Conservation (phyloP, 1,140 invertebrate species). For the Tyrophagus putrescentiae region DNA sequence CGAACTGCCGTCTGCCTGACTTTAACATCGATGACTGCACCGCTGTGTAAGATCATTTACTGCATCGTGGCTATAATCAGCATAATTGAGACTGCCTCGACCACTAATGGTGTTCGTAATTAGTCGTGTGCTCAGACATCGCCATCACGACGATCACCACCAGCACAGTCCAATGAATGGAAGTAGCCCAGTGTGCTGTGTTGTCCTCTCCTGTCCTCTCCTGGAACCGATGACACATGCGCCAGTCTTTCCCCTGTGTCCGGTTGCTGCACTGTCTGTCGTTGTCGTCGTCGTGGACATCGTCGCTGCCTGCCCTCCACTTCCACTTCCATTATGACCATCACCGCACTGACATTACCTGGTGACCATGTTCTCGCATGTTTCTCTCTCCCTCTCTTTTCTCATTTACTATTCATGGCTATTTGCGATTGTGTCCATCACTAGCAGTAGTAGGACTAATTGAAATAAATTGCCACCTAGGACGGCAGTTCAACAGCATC, state of each 20-base stretch:
- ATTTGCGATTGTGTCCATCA: not conserved
- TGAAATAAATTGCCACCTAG: conserved; percentile 14
- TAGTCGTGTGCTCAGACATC: not conserved
- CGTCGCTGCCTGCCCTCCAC: too few species aligned
- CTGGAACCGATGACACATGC: conserved; percentile 4
- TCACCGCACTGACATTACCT: too few species aligned
- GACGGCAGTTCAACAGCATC: too few species aligned
- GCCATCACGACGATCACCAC: not conserved
- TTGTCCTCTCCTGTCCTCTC: too few species aligned
- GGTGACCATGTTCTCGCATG: too few species aligned
- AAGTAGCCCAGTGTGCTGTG: too few species aligned
- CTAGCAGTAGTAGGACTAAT: too few species aligned
- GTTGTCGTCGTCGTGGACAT: too few species aligned
- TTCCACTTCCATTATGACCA: too few species aligned
- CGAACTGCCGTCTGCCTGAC: too few species aligned
- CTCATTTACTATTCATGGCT: conserved; percentile 9
- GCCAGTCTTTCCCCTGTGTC: not conserved
- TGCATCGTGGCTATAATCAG: conserved; percentile 9
- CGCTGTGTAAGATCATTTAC: not conserved
- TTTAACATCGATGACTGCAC: conserved; percentile 5
- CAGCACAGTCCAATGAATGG: not conserved
- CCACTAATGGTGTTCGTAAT: conserved; percentile 13
- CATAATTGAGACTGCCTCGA: conserved; percentile 12
- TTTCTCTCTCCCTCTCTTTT: too few species aligned
- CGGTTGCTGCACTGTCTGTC: not conserved